Conservation (phyloP, 2,113 vertebrate species). For the Sinosuthora webbiana region DNA sequence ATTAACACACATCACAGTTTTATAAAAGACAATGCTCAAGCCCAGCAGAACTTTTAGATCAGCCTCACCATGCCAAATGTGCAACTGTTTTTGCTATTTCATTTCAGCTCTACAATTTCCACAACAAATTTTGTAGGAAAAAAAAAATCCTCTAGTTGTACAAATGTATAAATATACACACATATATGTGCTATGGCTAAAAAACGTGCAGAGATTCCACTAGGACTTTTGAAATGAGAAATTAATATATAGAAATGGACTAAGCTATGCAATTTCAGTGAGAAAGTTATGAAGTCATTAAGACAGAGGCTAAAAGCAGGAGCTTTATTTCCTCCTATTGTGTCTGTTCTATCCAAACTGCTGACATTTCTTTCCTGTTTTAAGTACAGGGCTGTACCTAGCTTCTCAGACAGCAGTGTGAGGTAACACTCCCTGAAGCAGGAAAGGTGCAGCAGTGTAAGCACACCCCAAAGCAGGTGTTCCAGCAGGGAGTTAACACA, state of each 20-base stretch:
- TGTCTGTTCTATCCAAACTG: background rate
- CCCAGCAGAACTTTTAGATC: background rate
- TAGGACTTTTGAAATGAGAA: background rate
- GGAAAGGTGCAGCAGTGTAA: background rate
- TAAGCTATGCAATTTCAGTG: background rate
- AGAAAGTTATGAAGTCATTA: background rate
- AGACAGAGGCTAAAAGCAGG: background rate
- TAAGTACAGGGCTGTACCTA: background rate
- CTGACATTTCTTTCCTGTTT: background rate
- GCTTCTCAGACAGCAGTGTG: background rate
- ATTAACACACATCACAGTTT: background rate
- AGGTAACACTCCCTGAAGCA: background rate
- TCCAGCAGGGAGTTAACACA: background rate
- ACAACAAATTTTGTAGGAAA: background rate
- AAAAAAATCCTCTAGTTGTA: background rate
- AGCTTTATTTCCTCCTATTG: background rate
- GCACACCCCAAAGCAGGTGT: background rate
- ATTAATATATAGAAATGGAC: background rate
- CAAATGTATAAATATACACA: background rate
- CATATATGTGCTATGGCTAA: background rate
- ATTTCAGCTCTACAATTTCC: background rate
- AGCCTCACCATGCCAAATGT: background rate
- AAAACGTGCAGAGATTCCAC: background rate
- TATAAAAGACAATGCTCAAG: background rate
- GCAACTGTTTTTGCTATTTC: background rate